Evolutionary conservation across 2,888 invertebrate species (phyloP).

Genomic region (Amphimallon solstitiale): DNA sequence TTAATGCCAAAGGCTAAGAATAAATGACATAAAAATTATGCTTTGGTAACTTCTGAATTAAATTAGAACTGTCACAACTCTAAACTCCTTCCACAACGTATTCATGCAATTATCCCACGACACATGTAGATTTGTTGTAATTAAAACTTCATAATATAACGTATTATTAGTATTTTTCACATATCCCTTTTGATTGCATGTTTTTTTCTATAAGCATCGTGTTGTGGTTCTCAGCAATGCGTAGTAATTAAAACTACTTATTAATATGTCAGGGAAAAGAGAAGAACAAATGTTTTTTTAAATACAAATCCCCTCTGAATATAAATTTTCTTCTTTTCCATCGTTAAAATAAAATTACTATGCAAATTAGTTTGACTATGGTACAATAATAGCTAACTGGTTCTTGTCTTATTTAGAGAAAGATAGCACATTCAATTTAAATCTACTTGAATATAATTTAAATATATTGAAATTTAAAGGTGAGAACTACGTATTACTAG

Average conservation of each 20-base stretch:
- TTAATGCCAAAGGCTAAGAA: too few species aligned
- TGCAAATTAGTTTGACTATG: slow-evolving; percentile 4
- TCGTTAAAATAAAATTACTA: slow-evolving; percentile 21
- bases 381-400: background rate
- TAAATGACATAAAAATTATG: too few species aligned
- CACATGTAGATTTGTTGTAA: background rate
- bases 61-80: too few species aligned
- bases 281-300: slow-evolving; percentile 14
- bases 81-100: too few species aligned
- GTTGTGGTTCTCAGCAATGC: background rate
- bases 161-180: slow-evolving; percentile 8
- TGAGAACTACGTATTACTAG: too few species aligned
- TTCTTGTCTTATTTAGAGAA: too few species aligned
- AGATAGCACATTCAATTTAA: too few species aligned
- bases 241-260: slow-evolving; percentile 23
- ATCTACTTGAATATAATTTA: too few species aligned
- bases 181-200: slow-evolving; percentile 16
- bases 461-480: too few species aligned
- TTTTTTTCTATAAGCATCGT: background rate
- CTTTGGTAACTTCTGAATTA: too few species aligned
- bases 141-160: too few species aligned
- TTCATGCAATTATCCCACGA: background rate
- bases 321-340: background rate
- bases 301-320: background rate
- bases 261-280: slow-evolving; percentile 13